Evolutionary conservation across 2,888 invertebrate genomes (phyloP).

Genomic region (Leptopterna dolabrata): DNA sequence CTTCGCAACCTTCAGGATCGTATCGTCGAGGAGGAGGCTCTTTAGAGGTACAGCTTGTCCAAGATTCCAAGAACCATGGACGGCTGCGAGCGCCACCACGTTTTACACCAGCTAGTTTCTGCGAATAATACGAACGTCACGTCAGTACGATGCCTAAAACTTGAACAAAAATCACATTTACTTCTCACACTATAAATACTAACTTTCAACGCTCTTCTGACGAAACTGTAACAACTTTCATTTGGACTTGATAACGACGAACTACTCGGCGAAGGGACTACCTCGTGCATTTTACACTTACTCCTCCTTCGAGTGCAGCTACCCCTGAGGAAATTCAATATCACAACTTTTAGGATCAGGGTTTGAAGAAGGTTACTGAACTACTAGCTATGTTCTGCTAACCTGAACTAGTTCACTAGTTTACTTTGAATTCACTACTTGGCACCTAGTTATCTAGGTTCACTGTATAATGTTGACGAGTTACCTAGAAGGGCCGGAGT

Average conservation of each 20-base stretch:
- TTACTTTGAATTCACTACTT: too few relatives aligned
- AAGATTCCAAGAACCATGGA: slow-evolving; percentile 85
- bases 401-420: too few relatives aligned
- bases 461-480: too few relatives aligned
- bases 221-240: slow-evolving; percentile 94
- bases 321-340: slow-evolving; percentile 59
- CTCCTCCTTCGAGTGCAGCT: slow-evolving; percentile 69
- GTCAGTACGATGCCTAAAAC: too few relatives aligned
- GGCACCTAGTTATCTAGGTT: too few relatives aligned
- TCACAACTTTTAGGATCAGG: background rate
- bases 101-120: slow-evolving; percentile 81
- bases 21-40: slow-evolving; percentile 67
- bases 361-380: background rate
- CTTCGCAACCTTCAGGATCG: slow-evolving; percentile 73
- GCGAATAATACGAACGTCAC: slow-evolving; percentile 54
- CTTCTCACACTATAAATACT: background rate
- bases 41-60: slow-evolving; percentile 72
- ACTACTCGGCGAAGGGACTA: slow-evolving; percentile 77
- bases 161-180: background rate
- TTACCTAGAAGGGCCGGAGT: slow-evolving; percentile 69
- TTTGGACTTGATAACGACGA: slow-evolving; percentile 91
- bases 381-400: too few relatives aligned
- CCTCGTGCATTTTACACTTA: slow-evolving; percentile 68
- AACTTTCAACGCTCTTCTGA: slow-evolving; percentile 84
- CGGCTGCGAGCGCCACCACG: slow-evolving; percentile 72